These are phyloP conservation scores for Ahaetulla prasina DNA, from an alignment of 2,113 vertebrate species.

Conservation along the genomic window DNA sequence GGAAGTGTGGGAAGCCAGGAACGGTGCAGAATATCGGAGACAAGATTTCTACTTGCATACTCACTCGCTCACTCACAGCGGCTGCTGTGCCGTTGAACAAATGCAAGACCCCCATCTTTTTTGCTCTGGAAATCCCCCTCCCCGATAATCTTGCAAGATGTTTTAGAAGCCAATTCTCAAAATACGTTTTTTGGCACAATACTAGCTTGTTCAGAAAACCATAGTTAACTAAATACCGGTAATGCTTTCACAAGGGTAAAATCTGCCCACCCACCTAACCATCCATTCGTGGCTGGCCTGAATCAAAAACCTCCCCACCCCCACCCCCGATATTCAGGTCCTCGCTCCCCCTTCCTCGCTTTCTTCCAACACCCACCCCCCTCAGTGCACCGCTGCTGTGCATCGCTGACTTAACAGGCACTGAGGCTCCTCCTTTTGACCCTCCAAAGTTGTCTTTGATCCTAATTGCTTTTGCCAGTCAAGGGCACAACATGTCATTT, in stretches of 20 bases:
- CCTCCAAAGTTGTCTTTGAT: neutral
- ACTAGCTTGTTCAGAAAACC: neutral
- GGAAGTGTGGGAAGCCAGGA: neutral
- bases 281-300: neutral
- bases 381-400: neutral
- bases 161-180: neutral
- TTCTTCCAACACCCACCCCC: neutral
- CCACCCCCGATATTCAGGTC: too few relatives aligned
- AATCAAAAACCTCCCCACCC: neutral
- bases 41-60: neutral
- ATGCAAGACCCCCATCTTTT: neutral
- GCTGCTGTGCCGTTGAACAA: neutral
- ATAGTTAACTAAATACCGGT: neutral
- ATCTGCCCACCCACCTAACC: neutral
- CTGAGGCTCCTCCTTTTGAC: neutral
- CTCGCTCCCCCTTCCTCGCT: neutral
- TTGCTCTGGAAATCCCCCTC: neutral
- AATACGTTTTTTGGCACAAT: neutral
- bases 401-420: neutral
- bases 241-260: neutral
- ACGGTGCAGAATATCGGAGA: neutral
- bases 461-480: conserved; percentile 31
- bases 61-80: too few relatives aligned
- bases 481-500: conserved; percentile 16
- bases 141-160: neutral